Evolutionary conservation across 2,113 vertebrate species (phyloP).

Genomic region (Galemys pyrenaicus): DNA sequence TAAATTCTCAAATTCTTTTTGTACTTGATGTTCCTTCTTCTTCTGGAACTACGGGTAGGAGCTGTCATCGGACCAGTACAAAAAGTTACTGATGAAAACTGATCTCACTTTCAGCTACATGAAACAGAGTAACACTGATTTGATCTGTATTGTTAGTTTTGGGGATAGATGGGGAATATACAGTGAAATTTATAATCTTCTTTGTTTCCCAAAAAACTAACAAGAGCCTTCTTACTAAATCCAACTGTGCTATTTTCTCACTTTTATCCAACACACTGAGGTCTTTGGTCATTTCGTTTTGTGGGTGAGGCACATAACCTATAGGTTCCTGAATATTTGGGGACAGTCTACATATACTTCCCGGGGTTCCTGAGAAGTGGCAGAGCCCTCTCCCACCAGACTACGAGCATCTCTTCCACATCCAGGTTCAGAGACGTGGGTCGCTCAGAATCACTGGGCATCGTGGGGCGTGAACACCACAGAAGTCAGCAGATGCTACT

Average conservation of each 20-base stretch:
- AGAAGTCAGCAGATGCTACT: neutral
- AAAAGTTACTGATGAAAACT: conserved; percentile 57
- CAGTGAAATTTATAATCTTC: neutral
- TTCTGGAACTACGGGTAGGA: neutral
- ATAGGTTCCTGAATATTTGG: neutral
- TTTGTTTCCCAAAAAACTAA: neutral
- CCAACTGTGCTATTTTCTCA: neutral
- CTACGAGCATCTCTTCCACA: neutral
- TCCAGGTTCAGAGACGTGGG: neutral
- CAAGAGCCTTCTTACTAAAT: neutral
- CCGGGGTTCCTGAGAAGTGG: neutral
- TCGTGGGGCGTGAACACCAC: neutral
- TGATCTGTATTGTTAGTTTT: neutral
- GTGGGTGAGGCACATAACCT: neutral
- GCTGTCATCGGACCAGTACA: conserved; percentile 26
- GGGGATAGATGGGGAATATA: neutral
- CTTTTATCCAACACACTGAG: neutral
- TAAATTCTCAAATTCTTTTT: conserved; percentile 19
- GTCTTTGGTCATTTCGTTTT: neutral
- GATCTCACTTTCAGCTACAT: neutral
- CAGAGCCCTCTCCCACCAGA: neutral
- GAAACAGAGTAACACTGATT: conserved; percentile 60
- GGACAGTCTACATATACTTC: neutral
- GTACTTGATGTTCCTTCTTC: conserved; percentile 29
- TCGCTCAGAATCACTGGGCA: neutral